A percentile compares a stretch with the other conserved stretches of the same genome.
Conservation (phyloP, 2,888 invertebrate species). For the Phanerotoma sp. region DNA sequence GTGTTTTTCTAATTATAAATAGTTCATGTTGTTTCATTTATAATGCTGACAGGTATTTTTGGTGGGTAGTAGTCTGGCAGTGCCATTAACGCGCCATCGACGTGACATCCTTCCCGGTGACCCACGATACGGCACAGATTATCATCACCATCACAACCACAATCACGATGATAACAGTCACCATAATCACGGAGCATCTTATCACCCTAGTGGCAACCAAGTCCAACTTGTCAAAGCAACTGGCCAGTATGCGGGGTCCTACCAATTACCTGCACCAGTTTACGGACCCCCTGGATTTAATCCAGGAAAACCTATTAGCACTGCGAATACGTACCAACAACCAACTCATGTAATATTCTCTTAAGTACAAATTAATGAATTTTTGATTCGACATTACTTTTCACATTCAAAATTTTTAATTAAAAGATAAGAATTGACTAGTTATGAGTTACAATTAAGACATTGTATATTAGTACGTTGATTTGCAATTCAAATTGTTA, state of each 20-base stretch:
- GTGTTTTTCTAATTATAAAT: not conserved
- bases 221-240: slow-evolving; percentile 29
- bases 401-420: too few relatives aligned
- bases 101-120: slow-evolving; percentile 51
- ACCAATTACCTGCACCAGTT: slow-evolving; percentile 3
- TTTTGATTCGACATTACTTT: not conserved
- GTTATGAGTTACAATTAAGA: too few relatives aligned
- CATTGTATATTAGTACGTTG: too few relatives aligned
- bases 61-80: slow-evolving; percentile 41
- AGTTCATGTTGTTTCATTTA: not conserved
- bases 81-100: slow-evolving; percentile 38
- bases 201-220: too few relatives aligned
- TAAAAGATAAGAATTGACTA: too few relatives aligned
- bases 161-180: slow-evolving; percentile 18
- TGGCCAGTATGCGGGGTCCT: slow-evolving; percentile 30
- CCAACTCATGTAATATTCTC: slow-evolving; percentile 4
- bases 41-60: slow-evolving; percentile 44
- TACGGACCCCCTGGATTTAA: slow-evolving; percentile 42
- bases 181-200: slow-evolving; percentile 29
- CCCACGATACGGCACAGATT: slow-evolving; percentile 51
- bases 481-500: too few relatives aligned
- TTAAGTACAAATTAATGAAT: not conserved
- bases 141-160: slow-evolving; percentile 48
- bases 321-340: not conserved
- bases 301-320: slow-evolving; percentile 27